Conservation (phyloP, 2,797 vertebrate genomes). For the Cyprinella venusta region DNA sequence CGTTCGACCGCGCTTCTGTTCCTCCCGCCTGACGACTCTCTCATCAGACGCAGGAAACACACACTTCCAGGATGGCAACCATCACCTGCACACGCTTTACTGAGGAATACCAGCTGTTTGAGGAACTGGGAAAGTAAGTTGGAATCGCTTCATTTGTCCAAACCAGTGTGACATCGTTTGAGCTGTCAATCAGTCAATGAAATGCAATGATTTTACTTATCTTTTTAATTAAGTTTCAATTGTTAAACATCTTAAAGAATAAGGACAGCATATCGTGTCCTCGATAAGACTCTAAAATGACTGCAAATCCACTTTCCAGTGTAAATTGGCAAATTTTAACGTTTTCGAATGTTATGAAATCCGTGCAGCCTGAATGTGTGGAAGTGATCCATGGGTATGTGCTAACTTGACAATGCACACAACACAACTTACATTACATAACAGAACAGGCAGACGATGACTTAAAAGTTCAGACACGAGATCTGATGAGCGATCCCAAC, state of each 20-base stretch:
- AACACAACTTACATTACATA: conserved; percentile 30
- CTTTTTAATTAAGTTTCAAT: background rate
- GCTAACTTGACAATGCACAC: background rate
- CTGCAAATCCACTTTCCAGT: background rate
- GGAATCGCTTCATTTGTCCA: background rate
- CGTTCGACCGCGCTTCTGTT: conserved; percentile 17
- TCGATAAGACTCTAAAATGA: background rate
- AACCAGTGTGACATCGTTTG: background rate
- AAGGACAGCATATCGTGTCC: background rate
- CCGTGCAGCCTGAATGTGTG: background rate
- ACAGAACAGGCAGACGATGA: background rate
- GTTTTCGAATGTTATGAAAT: background rate
- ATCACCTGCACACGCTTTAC: conserved; percentile 98
- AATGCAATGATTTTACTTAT: background rate
- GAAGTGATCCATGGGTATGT: background rate
- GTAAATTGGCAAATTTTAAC: background rate
- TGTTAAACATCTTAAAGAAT: background rate
- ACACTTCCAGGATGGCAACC: conserved; percentile 86
- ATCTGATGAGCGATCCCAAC: background rate
- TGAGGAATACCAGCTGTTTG: conserved; percentile 97
- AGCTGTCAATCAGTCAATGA: background rate
- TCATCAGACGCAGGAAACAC: conserved; percentile 27
- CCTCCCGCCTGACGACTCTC: conserved; percentile 18
- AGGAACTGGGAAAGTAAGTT: conserved; percentile 99
- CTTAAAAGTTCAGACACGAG: background rate